Evolutionary conservation across 2,888 invertebrate genomes (phyloP).

Genomic region (Aquatica leii): DNA sequence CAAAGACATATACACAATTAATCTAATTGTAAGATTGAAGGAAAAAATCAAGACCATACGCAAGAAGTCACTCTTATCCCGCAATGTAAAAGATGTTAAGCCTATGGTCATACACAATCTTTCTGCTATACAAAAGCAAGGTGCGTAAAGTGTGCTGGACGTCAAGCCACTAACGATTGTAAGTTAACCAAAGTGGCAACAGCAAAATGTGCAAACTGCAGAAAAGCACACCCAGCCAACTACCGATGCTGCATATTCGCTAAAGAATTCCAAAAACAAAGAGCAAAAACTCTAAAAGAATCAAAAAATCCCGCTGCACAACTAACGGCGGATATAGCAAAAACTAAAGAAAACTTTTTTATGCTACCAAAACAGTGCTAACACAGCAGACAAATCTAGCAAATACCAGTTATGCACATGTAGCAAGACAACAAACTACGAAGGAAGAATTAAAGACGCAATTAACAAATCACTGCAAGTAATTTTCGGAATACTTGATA

Average conservation of each 20-base stretch:
- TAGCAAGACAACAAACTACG: not conserved
- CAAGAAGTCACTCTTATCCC: constrained; percentile 15
- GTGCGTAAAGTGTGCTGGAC: constrained; percentile 37
- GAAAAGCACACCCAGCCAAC: no score
- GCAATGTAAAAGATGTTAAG: constrained; percentile 19
- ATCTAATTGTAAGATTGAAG: constrained; percentile 17
- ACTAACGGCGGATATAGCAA: not conserved
- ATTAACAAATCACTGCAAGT: constrained; percentile 14
- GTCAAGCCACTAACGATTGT: constrained; percentile 40
- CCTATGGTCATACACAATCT: constrained; percentile 32
- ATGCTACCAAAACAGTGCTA: constrained; percentile 7
- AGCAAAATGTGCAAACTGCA: no score
- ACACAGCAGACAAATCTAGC: not conserved
- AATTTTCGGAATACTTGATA: constrained; percentile 12
- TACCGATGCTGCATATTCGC: constrained; percentile 39
- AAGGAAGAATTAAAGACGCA: constrained; percentile 14
- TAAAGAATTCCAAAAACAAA: constrained; percentile 29
- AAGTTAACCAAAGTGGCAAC: constrained; percentile 20
- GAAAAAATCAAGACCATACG: constrained; percentile 20
- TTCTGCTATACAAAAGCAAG: constrained; percentile 38
- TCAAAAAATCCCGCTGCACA: no score
- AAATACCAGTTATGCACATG: no score
- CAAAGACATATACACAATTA: constrained; percentile 16
- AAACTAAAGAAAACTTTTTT: constrained; percentile 11
- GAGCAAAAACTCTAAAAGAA: constrained; percentile 11